phyloP scores from a whole-genome alignment of 2,113 vertebrate genomes.

The Camelus bactrianus region DNA sequence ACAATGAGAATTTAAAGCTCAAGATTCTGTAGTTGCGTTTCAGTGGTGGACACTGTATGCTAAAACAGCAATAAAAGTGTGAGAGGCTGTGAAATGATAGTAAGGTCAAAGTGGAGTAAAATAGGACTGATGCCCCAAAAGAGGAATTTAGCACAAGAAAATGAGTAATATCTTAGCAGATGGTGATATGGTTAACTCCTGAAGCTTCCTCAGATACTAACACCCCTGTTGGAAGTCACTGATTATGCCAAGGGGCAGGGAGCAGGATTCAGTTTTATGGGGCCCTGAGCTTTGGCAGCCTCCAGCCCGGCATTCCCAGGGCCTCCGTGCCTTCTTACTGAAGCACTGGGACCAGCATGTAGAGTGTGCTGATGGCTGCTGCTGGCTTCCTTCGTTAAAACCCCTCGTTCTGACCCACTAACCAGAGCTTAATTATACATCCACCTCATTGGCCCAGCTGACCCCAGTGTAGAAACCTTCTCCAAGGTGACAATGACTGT shows the following conservation, averaged over 20 bases:
- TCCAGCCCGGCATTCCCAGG: neutral
- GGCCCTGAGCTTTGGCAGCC: neutral
- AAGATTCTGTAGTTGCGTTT: neutral
- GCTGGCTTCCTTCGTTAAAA: neutral
- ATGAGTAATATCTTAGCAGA: neutral
- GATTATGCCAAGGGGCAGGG: neutral
- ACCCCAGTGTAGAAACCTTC: neutral
- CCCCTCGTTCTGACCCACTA: neutral
- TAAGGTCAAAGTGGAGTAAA: neutral
- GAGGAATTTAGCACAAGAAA: neutral
- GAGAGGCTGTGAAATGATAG: neutral
- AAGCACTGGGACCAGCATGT: neutral
- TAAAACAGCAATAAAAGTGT: neutral
- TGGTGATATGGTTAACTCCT: neutral
- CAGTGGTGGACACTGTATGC: neutral
- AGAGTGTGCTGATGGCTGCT: neutral
- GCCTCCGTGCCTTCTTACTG: neutral
- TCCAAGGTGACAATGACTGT: rapidly evolving
- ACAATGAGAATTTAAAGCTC: neutral
- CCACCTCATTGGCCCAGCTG: neutral
- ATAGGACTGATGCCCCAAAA: neutral
- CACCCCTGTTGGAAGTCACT: neutral
- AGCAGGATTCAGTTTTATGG: neutral
- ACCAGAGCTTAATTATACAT: neutral
- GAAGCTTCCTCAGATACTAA: no score